Conservation (phyloP, 2,797 vertebrate species). For the Hippoglossus hippoglossus region DNA sequence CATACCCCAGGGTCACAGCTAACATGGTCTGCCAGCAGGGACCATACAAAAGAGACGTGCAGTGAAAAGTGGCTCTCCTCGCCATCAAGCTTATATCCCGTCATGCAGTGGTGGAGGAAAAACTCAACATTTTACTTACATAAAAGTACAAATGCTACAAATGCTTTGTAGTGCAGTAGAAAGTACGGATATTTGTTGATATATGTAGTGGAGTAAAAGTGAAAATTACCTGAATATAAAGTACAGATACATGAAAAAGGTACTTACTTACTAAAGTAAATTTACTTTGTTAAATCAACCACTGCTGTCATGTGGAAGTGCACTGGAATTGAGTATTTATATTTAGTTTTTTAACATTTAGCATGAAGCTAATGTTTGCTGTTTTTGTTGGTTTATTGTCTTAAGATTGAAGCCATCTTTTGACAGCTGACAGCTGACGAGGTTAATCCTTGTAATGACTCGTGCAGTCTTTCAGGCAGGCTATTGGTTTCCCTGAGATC, state of each 20-base stretch:
- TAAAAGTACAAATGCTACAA: too few relatives aligned
- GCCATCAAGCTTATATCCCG: too few relatives aligned
- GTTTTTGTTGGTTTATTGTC: constrained; percentile 31
- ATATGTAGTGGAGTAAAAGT: too few relatives aligned
- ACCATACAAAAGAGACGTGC: constrained; percentile 60
- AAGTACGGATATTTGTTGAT: too few relatives aligned
- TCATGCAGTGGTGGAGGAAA: constrained; percentile 28
- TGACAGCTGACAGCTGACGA: constrained; percentile 17
- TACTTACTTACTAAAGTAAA: too few relatives aligned
- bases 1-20: constrained; percentile 49
- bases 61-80: constrained; percentile 37
- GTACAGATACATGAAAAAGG: too few relatives aligned
- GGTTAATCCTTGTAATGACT: constrained; percentile 48
- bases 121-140: too few relatives aligned
- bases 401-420: constrained; percentile 22
- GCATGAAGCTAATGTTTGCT: constrained; percentile 3
- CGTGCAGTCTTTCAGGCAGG: constrained; percentile 36
- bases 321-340: too few relatives aligned
- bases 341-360: constrained; percentile 19
- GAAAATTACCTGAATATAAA: too few relatives aligned
- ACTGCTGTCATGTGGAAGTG: too few relatives aligned
- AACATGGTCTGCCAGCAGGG: constrained; percentile 52
- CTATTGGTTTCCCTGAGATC: constrained; percentile 28
- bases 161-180: too few relatives aligned
- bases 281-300: too few relatives aligned